These are phyloP conservation scores for Schlechtendalia chinensis DNA, from an alignment of 1,140 invertebrate species.

Conservation along the genomic window DNA sequence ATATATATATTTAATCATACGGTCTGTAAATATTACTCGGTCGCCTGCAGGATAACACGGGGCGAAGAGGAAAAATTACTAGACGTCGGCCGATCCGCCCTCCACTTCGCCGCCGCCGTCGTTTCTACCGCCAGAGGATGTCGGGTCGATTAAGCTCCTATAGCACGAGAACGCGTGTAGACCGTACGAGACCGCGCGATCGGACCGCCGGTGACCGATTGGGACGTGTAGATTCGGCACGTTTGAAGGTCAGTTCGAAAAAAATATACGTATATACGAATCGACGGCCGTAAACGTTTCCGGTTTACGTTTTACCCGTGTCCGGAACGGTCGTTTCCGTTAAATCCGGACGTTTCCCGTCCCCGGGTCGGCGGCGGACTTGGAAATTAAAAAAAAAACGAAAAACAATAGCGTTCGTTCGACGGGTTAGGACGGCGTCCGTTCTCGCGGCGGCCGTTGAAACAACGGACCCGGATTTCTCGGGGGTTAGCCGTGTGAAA, in stretches of 20 bases:
- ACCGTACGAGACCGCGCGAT: no score
- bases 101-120: no score
- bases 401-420: not conserved
- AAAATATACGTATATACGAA: no score
- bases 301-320: no score
- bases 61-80: constrained; percentile 46
- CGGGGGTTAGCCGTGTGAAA: constrained; percentile 38
- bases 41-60: constrained; percentile 38
- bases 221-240: no score
- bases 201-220: no score
- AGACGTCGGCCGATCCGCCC: constrained; percentile 38
- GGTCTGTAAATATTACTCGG: constrained; percentile 46
- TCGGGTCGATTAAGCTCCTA: constrained; percentile 46
- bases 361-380: not conserved
- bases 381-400: no score
- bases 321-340: no score
- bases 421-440: constrained; percentile 11
- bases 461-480: constrained; percentile 32
- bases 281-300: no score
- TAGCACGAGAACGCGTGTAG: no score
- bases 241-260: no score
- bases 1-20: constrained; percentile 43
- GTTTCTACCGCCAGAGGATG: constrained; percentile 27
- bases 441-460: constrained; percentile 9
- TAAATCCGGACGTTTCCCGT: no score